These are phyloP conservation scores for Tragelaphus buxtoni DNA, from an alignment of 2,113 vertebrate species.

Conservation along the genomic window DNA sequence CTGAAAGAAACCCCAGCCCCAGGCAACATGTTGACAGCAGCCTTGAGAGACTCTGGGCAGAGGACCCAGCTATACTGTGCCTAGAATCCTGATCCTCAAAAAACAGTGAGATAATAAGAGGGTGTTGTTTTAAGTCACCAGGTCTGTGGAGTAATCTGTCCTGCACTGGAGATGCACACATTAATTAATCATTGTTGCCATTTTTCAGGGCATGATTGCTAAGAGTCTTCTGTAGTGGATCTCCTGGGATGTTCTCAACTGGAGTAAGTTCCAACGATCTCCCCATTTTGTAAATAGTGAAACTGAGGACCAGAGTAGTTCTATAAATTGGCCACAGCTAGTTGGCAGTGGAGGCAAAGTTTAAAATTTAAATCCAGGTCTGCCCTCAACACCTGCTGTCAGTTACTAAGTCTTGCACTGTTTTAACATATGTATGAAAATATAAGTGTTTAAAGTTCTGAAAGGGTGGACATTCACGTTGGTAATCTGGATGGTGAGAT, in stretches of 20 bases:
- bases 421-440: not conserved
- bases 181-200: not conserved
- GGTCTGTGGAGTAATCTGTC: no score
- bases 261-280: not conserved
- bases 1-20: not conserved
- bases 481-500: no score
- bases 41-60: not conserved
- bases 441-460: no score
- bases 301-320: not conserved
- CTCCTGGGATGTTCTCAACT: not conserved
- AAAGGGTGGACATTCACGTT: rapidly evolving
- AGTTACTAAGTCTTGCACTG: not conserved
- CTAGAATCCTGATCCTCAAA: not conserved
- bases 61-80: not conserved
- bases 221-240: not conserved
- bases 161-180: not conserved
- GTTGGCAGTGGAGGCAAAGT: not conserved
- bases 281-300: not conserved
- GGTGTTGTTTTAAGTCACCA: not conserved
- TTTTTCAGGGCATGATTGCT: not conserved
- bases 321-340: not conserved
- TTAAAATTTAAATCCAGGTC: not conserved
- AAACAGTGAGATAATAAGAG: not conserved
- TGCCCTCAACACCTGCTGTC: not conserved
- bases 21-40: not conserved